phyloP scores from a whole-genome alignment of 2,797 vertebrate species.

The Schizothorax lantsangensis region DNA sequence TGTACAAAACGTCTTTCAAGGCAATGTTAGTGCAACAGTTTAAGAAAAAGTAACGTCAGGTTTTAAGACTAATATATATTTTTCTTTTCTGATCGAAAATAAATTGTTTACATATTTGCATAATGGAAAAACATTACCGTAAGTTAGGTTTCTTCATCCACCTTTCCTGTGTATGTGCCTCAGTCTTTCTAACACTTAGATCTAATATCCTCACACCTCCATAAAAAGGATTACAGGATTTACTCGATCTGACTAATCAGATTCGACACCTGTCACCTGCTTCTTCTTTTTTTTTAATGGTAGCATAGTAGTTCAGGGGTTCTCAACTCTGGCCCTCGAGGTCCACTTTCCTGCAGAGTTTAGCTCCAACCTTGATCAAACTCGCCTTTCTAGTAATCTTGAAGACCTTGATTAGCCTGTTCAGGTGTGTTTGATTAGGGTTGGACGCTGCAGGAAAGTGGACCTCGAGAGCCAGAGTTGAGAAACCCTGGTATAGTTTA shows the following conservation, averaged over 20 bases:
- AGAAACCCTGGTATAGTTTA: too few relatives aligned
- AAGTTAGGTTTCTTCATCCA: neutral
- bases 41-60: neutral
- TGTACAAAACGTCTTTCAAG: neutral
- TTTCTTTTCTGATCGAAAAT: neutral
- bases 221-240: slow-evolving; percentile 72
- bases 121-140: slow-evolving; percentile 37
- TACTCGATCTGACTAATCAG: slow-evolving; percentile 56
- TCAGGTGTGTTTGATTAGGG: too few relatives aligned
- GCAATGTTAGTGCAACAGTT: neutral
- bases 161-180: neutral
- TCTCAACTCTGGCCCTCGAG: too few relatives aligned
- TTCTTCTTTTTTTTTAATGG: neutral
- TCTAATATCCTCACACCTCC: slow-evolving; percentile 19
- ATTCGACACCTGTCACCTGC: slow-evolving; percentile 40
- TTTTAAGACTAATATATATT: neutral
- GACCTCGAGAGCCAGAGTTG: too few relatives aligned
- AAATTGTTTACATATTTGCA: neutral
- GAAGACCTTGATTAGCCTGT: too few relatives aligned
- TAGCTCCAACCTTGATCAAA: too few relatives aligned
- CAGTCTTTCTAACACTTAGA: slow-evolving; percentile 28
- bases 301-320: neutral
- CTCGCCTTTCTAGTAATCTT: too few relatives aligned
- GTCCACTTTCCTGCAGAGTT: too few relatives aligned
- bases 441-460: too few relatives aligned